These are phyloP conservation scores for Catharus ustulatus DNA, from an alignment of 2,797 vertebrate species.

Conservation along the genomic window DNA sequence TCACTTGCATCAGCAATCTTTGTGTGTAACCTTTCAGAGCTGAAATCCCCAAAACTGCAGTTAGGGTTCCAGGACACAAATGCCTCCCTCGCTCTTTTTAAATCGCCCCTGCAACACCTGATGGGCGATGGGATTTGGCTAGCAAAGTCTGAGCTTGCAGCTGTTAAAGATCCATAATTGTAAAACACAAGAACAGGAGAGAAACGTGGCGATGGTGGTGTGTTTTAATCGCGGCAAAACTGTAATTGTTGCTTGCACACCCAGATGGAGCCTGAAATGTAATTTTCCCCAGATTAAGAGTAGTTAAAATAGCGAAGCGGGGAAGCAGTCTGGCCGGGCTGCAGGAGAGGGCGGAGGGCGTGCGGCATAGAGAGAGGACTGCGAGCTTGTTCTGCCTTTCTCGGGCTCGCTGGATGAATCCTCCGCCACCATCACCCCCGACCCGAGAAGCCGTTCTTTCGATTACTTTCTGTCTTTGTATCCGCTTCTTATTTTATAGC, in stretches of 20 bases:
- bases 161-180: not conserved
- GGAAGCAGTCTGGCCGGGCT: not conserved
- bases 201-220: not conserved
- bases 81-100: not conserved
- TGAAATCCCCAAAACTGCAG: not conserved
- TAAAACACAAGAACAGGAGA: not conserved
- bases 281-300: not conserved
- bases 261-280: conserved; percentile 2
- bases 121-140: not conserved
- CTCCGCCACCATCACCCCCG: not conserved
- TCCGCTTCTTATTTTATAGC: not conserved
- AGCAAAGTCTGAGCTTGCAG: not conserved
- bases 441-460: not conserved
- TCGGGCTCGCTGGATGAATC: not conserved
- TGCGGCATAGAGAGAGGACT: not conserved
- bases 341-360: not conserved
- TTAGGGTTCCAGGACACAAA: not conserved
- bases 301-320: not conserved
- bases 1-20: not conserved
- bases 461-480: not conserved
- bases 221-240: not conserved
- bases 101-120: not conserved
- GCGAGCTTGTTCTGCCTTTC: not conserved
- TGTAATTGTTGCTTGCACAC: not conserved
- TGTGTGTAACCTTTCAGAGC: not conserved